A percentile compares a stretch with the other conserved stretches of the same genome.
Conservation (phyloP, 2,888 invertebrate genomes). For the Euplagia quadripunctaria region DNA sequence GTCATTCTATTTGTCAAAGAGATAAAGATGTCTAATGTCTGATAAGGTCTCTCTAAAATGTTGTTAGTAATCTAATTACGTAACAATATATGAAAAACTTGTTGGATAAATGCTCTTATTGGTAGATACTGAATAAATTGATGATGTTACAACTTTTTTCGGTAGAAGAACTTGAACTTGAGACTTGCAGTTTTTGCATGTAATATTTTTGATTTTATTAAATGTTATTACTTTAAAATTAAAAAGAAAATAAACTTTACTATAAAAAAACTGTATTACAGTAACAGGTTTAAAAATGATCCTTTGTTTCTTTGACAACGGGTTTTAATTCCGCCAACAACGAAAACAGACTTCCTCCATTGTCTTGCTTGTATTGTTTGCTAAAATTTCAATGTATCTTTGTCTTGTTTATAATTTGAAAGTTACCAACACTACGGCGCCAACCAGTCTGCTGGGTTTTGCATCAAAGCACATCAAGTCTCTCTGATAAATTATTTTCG, state of each 20-base stretch:
- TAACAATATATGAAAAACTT: too few species aligned
- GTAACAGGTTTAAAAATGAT: neutral
- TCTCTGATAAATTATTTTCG: conserved; percentile 44
- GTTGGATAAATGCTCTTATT: too few species aligned
- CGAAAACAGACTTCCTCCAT: conserved; percentile 11
- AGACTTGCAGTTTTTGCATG: too few species aligned
- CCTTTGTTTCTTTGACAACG: neutral
- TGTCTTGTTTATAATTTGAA: conserved; percentile 30
- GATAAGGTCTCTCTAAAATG: too few species aligned
- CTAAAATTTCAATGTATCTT: conserved; percentile 28
- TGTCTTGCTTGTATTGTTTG: conserved; percentile 9
- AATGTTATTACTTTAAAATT: neutral
- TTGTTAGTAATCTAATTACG: too few species aligned
- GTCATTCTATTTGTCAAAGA: too few species aligned
- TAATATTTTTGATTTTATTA: neutral
- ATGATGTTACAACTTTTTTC: too few species aligned
- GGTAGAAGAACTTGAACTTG: too few species aligned
- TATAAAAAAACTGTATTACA: neutral
- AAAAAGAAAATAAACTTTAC: neutral
- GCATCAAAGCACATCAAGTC: conserved; percentile 32
- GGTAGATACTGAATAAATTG: too few species aligned
- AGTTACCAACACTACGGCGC: conserved; percentile 27
- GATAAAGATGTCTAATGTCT: too few species aligned
- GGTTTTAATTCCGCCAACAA: neutral
- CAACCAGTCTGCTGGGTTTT: conserved; percentile 34